A percentile compares a stretch with the other conserved stretches of the same genome.
phyloP scores from a whole-genome alignment of 2,888 invertebrate species.

The Maniola hyperantus region DNA sequence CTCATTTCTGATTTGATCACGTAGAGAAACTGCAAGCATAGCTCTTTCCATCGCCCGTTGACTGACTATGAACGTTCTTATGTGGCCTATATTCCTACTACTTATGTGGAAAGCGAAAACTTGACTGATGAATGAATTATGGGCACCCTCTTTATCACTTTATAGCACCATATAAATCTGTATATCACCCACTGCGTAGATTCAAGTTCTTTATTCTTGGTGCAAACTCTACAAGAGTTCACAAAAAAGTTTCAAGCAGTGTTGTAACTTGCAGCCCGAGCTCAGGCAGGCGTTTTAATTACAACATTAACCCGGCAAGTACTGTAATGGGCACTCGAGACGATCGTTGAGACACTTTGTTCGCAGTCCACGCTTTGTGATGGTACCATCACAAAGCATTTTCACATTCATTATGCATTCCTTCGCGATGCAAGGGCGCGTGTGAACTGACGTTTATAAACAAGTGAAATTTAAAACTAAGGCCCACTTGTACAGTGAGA shows the following conservation, averaged over 20 bases:
- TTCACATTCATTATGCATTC: conserved; percentile 37
- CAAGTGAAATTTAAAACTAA: not conserved
- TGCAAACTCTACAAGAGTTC: not conserved
- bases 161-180: too few species aligned
- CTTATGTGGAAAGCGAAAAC: too few species aligned
- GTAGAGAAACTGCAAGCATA: too few species aligned
- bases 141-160: too few species aligned
- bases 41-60: too few species aligned
- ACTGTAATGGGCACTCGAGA: conserved; percentile 37
- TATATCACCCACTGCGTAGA: too few species aligned
- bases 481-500: not conserved
- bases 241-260: conserved; percentile 12
- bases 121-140: too few species aligned
- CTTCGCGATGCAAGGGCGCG: conserved; percentile 7
- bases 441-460: conserved; percentile 7
- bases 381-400: too few species aligned
- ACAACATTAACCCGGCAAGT: conserved; percentile 32
- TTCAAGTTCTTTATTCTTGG: too few species aligned
- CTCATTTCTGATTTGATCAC: too few species aligned
- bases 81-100: too few species aligned
- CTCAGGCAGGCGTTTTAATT: conserved; percentile 32
- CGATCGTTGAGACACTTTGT: conserved; percentile 35
- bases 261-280: not conserved
- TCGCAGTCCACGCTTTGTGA: conserved; percentile 32
- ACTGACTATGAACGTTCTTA: too few species aligned